These are phyloP conservation scores for Mormyrops attenuatus DNA, from an alignment of 2,797 vertebrate species.

Conservation along the genomic window DNA sequence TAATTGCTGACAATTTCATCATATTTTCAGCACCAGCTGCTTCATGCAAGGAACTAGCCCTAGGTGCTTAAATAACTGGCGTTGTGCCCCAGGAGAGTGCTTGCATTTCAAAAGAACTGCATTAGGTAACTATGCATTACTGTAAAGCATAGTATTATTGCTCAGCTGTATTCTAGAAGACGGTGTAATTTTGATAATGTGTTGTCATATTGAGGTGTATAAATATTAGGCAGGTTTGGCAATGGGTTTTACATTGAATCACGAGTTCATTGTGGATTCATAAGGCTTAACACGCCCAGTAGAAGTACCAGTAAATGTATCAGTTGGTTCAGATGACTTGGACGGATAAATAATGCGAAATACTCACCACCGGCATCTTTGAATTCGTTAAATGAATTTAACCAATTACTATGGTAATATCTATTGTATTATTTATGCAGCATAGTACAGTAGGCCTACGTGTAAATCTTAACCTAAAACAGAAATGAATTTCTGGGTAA, in stretches of 20 bases:
- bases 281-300: not conserved
- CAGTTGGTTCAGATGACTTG: not conserved
- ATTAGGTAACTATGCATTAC: not conserved
- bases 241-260: not conserved
- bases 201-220: not conserved
- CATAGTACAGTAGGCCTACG: not conserved
- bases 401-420: not conserved
- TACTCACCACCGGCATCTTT: not conserved
- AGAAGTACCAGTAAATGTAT: not conserved
- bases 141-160: not conserved
- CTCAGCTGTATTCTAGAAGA: not conserved
- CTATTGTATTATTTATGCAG: not conserved
- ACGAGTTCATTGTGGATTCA: not conserved
- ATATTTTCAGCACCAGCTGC: not conserved
- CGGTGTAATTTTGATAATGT: not conserved
- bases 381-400: constrained; percentile 4
- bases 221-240: not conserved
- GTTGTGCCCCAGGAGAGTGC: not conserved
- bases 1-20: constrained; percentile 5
- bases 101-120: not conserved
- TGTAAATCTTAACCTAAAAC: not conserved
- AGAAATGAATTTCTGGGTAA: not conserved
- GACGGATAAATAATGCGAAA: not conserved
- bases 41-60: not conserved
- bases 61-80: not conserved